A percentile compares a stretch with the other conserved stretches of the same genome.
Conservation (phyloP, 2,797 vertebrate genomes). For the Gymnoscopelus braueri region DNA sequence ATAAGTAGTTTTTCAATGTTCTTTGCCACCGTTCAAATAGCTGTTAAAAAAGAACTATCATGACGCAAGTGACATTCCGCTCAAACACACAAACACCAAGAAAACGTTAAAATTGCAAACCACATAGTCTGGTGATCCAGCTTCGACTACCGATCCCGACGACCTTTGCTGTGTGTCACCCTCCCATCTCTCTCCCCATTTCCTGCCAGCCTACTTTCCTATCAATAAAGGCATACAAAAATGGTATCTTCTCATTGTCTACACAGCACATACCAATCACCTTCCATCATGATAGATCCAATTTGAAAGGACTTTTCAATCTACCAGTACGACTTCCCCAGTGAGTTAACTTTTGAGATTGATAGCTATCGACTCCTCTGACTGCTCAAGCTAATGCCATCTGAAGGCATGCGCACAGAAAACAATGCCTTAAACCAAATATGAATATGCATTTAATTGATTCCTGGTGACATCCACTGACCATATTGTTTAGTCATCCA, state of each 20-base stretch:
- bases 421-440: slow-evolving; percentile 24
- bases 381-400: slow-evolving; percentile 2
- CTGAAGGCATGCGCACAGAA: background rate
- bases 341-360: too few relatives aligned
- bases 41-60: slow-evolving; percentile 28
- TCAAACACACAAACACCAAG: slow-evolving; percentile 31
- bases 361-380: background rate
- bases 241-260: too few relatives aligned
- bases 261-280: slow-evolving; percentile 39
- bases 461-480: slow-evolving; percentile 44
- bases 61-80: slow-evolving; percentile 40
- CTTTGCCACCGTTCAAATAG: slow-evolving; percentile 34
- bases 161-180: too few relatives aligned
- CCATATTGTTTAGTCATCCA: slow-evolving; percentile 25
- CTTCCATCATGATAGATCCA: slow-evolving; percentile 48
- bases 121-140: too few relatives aligned
- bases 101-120: too few relatives aligned
- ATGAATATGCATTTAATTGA: slow-evolving; percentile 41
- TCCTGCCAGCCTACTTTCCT: too few relatives aligned
- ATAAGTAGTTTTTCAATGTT: slow-evolving; percentile 6
- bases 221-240: too few relatives aligned
- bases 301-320: slow-evolving; percentile 47
- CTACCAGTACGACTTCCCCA: too few relatives aligned
- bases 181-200: too few relatives aligned
- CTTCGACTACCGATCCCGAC: too few relatives aligned